Base-by-base conservation (phyloP, 2,113 vertebrate genomes). In the Steatornis caripensis region DNA sequence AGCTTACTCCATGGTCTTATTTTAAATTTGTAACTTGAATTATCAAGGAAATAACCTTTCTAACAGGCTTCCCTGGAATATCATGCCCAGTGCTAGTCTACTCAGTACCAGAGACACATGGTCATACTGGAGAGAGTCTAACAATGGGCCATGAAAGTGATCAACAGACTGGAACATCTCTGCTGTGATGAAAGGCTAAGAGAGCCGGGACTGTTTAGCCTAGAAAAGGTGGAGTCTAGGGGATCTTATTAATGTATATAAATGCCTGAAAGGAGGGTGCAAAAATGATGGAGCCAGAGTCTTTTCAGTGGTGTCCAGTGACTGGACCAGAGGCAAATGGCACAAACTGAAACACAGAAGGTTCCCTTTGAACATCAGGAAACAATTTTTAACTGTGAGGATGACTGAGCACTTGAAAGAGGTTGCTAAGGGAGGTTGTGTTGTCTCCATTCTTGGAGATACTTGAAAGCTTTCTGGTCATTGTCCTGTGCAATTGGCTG, bases 161-260 rank as follows among this genome's bases (percentile, higher is more conserved):
- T 55, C 24, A 21, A 0, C 19, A 43, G 3, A 1, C 11, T 12
- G 55, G 9, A 37, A 6, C 23, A 2, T 4, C 5, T 16, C 6
- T 71, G 15, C 24, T 41, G 3, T 18, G 8, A 49, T 36, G 36
- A 57, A 84, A 80, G 8, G 6, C 30, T 58, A 6, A 1, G 2
- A 51, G 29, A 79, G 14, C 32, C 65, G 41, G 13, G 15, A 11
- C 22, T 34, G 34, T 15, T 78, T 21, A 29, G 4, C 15, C 43
- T 66, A 32, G 24, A 66, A 29, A 65, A 51, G 36, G 43, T 9
- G 4, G 14, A 18, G 70, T 11, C 34, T 12, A 30, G n/a, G 17
- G 8, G 14, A 54, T 36, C 11, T 37, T 48, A 4, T 22, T 27
- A 49, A 65, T 12, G 6, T 12, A 0, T 32, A 18, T 12, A 65